Conservation (phyloP, 2,113 vertebrate genomes). For the Cinclus mexicanus region DNA sequence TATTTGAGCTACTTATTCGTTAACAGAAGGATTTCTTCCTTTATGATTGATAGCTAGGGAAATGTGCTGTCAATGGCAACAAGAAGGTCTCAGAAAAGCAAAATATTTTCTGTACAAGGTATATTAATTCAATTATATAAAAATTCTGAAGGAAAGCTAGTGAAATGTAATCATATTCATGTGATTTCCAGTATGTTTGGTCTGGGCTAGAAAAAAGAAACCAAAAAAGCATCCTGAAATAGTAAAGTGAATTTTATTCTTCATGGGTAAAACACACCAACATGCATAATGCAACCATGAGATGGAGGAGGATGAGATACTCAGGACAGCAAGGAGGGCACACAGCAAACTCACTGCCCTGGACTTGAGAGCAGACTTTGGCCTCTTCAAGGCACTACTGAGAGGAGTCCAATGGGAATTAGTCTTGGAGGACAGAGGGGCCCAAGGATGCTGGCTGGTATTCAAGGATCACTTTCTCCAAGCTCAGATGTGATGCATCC, state of each 20-base stretch:
- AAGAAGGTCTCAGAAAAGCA: neutral
- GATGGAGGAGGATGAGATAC: no score
- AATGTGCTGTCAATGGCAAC: neutral
- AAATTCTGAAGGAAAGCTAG: neutral
- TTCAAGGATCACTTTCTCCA: neutral
- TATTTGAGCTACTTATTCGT: neutral
- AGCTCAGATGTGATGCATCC: accelerated
- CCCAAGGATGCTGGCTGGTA: neutral
- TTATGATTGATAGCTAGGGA: neutral
- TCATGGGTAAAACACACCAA: neutral
- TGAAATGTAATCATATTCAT: neutral
- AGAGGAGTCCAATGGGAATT: neutral
- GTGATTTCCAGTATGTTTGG: neutral
- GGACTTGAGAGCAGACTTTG: neutral
- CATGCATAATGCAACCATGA: accelerated
- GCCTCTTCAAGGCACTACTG: neutral
- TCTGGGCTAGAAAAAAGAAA: neutral
- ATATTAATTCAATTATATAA: neutral
- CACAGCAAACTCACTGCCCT: neutral
- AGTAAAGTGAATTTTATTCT: neutral
- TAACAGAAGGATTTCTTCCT: neutral
- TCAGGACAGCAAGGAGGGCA: neutral
- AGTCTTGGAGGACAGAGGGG: neutral
- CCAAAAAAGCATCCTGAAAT: neutral
- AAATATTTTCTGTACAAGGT: neutral